These are phyloP conservation scores for Cyanocitta stelleri DNA, from an alignment of 2,113 vertebrate species.

Conservation along the genomic window DNA sequence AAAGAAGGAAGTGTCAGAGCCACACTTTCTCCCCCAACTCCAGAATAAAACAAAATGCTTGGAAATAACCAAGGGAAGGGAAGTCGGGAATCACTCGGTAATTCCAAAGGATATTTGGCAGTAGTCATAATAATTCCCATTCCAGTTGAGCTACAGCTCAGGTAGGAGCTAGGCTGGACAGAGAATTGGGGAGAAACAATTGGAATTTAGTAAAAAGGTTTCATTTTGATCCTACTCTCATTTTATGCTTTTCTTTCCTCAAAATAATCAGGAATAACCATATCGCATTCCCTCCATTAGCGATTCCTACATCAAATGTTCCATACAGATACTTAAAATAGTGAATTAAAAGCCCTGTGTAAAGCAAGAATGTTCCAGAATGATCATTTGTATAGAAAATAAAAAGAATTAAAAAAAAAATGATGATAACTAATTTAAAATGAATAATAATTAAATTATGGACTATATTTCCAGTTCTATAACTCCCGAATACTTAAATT, in stretches of 20 bases:
- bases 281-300: neutral
- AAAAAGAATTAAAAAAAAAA: no score
- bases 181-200: neutral
- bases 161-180: neutral
- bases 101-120: neutral
- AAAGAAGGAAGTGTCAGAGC: fast-evolving
- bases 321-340: neutral
- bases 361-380: neutral
- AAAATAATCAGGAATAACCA: neutral
- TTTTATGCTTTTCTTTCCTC: neutral
- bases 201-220: neutral
- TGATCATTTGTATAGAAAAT: neutral
- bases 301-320: neutral
- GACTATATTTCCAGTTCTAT: neutral
- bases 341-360: neutral
- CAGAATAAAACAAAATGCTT: neutral
- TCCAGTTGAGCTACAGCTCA: neutral
- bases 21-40: fast-evolving
- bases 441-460: neutral
- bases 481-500: neutral
- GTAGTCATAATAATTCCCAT: neutral
- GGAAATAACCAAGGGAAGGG: neutral
- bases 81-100: neutral
- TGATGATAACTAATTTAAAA: neutral
- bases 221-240: neutral